Conservation (phyloP, 2,113 vertebrate species). For the Podocnemis expansa region DNA sequence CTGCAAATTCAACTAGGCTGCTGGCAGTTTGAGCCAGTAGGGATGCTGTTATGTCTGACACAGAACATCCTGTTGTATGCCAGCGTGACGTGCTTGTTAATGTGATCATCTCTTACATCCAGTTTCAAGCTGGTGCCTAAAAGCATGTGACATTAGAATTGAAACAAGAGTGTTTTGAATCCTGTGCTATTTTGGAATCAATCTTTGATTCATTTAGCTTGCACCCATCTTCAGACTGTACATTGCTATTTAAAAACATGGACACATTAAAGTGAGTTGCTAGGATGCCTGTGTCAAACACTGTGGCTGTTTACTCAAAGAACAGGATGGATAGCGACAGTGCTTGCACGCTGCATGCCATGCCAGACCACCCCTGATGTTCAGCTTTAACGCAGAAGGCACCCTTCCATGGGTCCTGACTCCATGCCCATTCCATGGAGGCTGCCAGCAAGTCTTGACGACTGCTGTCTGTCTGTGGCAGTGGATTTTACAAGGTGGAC, state of each 20-base stretch:
- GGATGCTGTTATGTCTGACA: background rate
- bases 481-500: background rate
- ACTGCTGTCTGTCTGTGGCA: rapidly evolving
- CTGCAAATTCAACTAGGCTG: background rate
- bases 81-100: rapidly evolving
- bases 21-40: background rate
- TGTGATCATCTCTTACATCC: background rate
- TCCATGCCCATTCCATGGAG: background rate
- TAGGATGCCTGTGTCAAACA: background rate
- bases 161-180: background rate
- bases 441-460: rapidly evolving
- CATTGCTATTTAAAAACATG: background rate
- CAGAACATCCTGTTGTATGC: background rate
- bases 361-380: background rate
- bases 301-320: rapidly evolving
- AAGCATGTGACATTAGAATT: background rate
- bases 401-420: background rate
- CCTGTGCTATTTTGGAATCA: background rate
- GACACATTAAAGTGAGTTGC: rapidly evolving
- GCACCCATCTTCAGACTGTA: background rate
- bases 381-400: background rate
- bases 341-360: background rate
- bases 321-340: background rate
- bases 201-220: background rate
- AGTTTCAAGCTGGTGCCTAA: background rate